Conservation (phyloP, 53 echinoderm and acorn worm species). For the Zoroaster sp. region DNA sequence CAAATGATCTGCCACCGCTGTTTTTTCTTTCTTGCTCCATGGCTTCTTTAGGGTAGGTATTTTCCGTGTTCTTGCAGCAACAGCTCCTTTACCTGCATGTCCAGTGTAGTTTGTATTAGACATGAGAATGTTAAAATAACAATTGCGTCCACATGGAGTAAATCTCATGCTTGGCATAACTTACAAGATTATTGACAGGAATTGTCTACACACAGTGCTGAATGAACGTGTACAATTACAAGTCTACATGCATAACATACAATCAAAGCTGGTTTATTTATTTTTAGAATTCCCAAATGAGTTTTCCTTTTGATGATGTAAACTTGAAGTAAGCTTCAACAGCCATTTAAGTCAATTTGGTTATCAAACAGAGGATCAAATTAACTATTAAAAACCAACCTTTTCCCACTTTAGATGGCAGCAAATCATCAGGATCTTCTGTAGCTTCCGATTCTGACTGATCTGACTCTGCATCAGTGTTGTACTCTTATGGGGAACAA, state of each 20-base stretch:
- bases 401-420: not conserved
- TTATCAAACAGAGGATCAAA: not conserved
- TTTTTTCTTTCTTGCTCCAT: not conserved
- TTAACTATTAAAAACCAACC: not conserved
- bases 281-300: not conserved
- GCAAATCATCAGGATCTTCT: not conserved
- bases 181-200: not conserved
- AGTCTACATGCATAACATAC: not conserved
- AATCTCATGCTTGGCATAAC: not conserved
- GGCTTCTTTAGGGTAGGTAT: not conserved
- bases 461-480: not conserved
- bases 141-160: not conserved
- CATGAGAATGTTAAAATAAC: not conserved
- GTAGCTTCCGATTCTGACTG: not conserved
- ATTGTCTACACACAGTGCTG: not conserved
- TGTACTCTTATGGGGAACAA: not conserved
- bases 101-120: not conserved
- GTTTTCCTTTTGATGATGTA: too few relatives aligned
- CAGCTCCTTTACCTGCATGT: not conserved
- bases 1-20: not conserved
- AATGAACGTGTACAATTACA: not conserved
- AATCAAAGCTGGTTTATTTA: not conserved
- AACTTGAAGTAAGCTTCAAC: too few relatives aligned
- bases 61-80: not conserved
- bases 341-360: too few relatives aligned